phyloP scores from a whole-genome alignment of 2,797 vertebrate species.

The Bothrops alternatus region DNA sequence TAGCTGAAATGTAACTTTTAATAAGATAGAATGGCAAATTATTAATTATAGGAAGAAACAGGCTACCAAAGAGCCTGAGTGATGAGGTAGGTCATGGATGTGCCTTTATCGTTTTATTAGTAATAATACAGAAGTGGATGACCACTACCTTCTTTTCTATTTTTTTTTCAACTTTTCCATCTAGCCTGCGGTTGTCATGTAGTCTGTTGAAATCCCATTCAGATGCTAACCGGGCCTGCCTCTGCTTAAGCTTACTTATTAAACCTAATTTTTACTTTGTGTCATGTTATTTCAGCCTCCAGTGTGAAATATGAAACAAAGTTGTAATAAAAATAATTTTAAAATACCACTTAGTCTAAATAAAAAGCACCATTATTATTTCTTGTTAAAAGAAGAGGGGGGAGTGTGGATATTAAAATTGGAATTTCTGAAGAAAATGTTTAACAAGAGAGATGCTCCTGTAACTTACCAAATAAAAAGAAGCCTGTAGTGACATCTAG shows the following conservation, averaged over 20 bases:
- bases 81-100: not conserved
- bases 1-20: not conserved
- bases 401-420: not conserved
- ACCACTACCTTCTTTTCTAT: not conserved
- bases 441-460: not conserved
- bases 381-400: too few relatives aligned
- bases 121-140: not conserved
- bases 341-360: not conserved
- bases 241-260: too few relatives aligned
- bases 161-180: too few relatives aligned
- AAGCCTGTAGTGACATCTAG: slow-evolving; percentile 51
- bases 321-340: too few relatives aligned
- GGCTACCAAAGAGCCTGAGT: not conserved
- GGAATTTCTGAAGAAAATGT: not conserved
- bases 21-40: not conserved
- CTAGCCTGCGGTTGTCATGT: too few relatives aligned
- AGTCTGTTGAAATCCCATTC: too few relatives aligned
- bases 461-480: not conserved
- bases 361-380: not conserved
- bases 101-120: not conserved
- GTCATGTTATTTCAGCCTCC: not conserved
- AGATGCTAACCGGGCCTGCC: too few relatives aligned
- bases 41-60: not conserved
- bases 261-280: too few relatives aligned
- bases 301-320: not conserved